Percentiles rank a stretch among this genome's conserved stretches.
These are phyloP conservation scores for Sicus ferrugineus DNA, from an alignment of 2,888 invertebrate genomes.

Conservation along the genomic window DNA sequence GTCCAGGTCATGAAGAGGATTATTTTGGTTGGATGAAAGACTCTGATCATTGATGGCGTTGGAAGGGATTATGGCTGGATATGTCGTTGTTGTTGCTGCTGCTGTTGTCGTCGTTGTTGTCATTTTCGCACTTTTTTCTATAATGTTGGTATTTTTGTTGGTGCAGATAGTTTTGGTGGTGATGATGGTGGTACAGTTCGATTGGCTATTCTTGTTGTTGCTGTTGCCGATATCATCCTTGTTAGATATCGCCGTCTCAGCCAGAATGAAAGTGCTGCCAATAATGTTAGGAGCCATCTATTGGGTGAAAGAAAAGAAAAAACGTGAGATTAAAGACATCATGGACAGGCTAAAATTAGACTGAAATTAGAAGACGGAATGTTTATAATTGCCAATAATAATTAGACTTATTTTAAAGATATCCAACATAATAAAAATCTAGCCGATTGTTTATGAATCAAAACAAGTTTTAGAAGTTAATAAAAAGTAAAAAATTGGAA, in stretches of 20 bases:
- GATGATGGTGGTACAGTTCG: constrained; percentile 16
- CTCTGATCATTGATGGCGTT: background rate
- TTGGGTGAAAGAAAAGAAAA: constrained; percentile 35
- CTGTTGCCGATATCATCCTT: constrained; percentile 54
- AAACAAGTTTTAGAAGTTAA: background rate
- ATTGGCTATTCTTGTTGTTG: constrained; percentile 36
- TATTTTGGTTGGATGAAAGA: constrained; percentile 38
- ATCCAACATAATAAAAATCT: no score
- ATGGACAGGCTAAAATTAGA: no score
- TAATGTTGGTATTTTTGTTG: constrained; percentile 15
- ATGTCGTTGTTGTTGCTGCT: constrained; percentile 30
- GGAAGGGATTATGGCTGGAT: background rate
- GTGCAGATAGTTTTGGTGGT: background rate
- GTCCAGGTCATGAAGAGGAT: constrained; percentile 43
- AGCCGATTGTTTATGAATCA: no score
- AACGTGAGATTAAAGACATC: background rate
- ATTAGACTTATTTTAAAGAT: no score
- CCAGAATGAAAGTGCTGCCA: constrained; percentile 69
- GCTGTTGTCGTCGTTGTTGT: background rate
- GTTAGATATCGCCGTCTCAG: constrained; percentile 62
- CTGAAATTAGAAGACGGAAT: background rate
- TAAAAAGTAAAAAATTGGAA: background rate
- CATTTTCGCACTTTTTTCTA: no score
- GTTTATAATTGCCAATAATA: background rate
- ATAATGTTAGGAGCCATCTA: constrained; percentile 72